Conservation (phyloP, 2,113 vertebrate species). For the Cololabis saira region DNA sequence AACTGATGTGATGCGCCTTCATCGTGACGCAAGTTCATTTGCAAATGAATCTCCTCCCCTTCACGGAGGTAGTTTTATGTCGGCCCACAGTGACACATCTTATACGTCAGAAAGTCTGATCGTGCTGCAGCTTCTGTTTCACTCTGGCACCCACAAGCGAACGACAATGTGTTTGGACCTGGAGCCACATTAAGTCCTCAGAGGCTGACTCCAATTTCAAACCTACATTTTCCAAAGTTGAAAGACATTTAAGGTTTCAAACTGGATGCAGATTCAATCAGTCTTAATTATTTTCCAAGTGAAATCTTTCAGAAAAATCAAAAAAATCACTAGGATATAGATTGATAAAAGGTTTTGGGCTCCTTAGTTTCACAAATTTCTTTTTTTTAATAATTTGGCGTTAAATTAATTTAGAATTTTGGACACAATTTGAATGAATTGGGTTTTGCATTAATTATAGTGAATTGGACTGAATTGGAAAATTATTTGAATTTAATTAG, state of each 20-base stretch:
- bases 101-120: conserved; percentile 54
- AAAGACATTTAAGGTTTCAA: not conserved
- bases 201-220: not conserved
- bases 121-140: conserved; percentile 19
- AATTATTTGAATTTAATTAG: no score
- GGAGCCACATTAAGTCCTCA: not conserved
- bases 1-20: conserved; percentile 7
- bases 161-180: not conserved
- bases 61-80: not conserved
- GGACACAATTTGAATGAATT: no score
- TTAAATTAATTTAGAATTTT: no score
- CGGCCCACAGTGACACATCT: conserved; percentile 44
- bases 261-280: no score
- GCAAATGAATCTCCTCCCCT: conserved; percentile 41
- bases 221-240: not conserved
- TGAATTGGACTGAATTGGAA: no score
- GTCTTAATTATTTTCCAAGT: no score
- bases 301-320: no score
- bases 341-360: no score
- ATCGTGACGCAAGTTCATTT: conserved; percentile 36
- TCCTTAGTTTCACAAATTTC: no score
- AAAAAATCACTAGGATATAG: no score
- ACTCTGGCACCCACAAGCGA: conserved; percentile 3
- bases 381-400: no score
- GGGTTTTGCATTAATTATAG: no score